Conservation (phyloP, 2,113 vertebrate species). For the Salminus brasiliensis region DNA sequence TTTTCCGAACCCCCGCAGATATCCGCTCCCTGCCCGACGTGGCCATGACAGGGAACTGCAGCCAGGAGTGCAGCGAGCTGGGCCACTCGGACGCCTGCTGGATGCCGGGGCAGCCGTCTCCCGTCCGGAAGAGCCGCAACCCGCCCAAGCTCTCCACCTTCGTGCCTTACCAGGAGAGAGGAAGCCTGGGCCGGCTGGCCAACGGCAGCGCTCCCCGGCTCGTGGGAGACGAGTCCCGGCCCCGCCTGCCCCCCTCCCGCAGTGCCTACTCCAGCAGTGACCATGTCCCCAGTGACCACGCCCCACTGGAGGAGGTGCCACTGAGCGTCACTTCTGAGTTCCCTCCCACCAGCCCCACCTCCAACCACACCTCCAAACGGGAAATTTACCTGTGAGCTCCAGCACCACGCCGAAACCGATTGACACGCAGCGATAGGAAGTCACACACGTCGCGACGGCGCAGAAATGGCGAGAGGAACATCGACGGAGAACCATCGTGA, state of each 20-base stretch:
- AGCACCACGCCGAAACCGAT: slow-evolving; percentile 42
- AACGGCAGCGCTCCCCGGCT: slow-evolving; percentile 93
- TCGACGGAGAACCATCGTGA: slow-evolving; percentile 35
- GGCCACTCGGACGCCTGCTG: slow-evolving; percentile 98
- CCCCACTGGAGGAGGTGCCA: slow-evolving; percentile 96
- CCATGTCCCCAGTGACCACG: slow-evolving; percentile 94
- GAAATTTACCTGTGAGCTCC: slow-evolving; percentile 97
- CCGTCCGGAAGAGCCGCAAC: slow-evolving; percentile 93
- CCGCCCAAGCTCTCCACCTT: slow-evolving; percentile 99
- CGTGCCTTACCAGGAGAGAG: slow-evolving; percentile 99
- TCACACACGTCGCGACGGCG: too few species aligned
- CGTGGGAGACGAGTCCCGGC: slow-evolving; percentile 87
- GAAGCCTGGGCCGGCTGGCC: slow-evolving; percentile 94
- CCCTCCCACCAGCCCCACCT: slow-evolving; percentile 86
- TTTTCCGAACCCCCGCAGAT: slow-evolving; percentile 73
- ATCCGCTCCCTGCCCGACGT: slow-evolving; percentile 96
- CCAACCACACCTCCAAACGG: slow-evolving; percentile 91
- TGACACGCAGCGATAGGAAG: slow-evolving; percentile 52
- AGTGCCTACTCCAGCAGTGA: slow-evolving; percentile 98
- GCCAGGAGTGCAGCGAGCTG: slow-evolving; percentile 95
- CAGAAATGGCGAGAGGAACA: neutral
- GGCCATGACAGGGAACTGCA: slow-evolving; percentile 98
- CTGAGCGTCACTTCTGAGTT: slow-evolving; percentile 96
- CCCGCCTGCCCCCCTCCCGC: slow-evolving; percentile 95
- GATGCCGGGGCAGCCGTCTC: slow-evolving; percentile 98